Base-by-base conservation (phyloP, 2,113 vertebrate genomes). In the Festucalex cinctus region DNA sequence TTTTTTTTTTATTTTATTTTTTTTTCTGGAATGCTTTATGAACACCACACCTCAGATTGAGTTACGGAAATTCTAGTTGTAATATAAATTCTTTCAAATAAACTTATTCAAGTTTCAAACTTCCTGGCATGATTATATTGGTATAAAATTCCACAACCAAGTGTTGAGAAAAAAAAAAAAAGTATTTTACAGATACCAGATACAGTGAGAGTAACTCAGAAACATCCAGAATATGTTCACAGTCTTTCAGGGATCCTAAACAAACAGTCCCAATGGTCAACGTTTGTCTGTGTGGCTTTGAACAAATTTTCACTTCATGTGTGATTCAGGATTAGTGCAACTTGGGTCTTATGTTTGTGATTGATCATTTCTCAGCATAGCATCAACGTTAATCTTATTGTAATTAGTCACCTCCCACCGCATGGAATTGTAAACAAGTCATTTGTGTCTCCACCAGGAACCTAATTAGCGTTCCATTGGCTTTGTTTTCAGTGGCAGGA, bases 151-250 rank as follows among this genome's bases (percentile, higher is more conserved):
- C 54, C 3, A 32, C 37, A 39, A 12, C 58, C 63, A 69, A 71
- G 24, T 35, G 62, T 2, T 43, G 0, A 9, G 57, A 14, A 72
- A 49, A 57, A 26, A 46, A 6, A 59, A 65, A 26, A 46, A 6
- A 59, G 63, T 17, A 59, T 72, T 71, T 65, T 37, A 66, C 39
- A 69, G 6, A 67, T 46, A 35, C 68, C 36, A 67, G 16, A 48
- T 60, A 12, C 2, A 62, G 46, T 73, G 39, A 67, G 65, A 35
- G 16, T 64, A 37, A 58, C 37, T 0, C 20, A 51, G 48, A 51
- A 51, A 51, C n/a, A 51, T 22, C 3, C 9, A 4, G 22, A 68
- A 66, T 71, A 20, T 59, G 59, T 16, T 63, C 61, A 43, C 61
- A 71, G 24, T 48, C 66, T 12, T 44, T 67, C 28, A 41, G 22